phyloP scores from a whole-genome alignment of 2,888 invertebrate genomes.

The Macrophya alboannulata region DNA sequence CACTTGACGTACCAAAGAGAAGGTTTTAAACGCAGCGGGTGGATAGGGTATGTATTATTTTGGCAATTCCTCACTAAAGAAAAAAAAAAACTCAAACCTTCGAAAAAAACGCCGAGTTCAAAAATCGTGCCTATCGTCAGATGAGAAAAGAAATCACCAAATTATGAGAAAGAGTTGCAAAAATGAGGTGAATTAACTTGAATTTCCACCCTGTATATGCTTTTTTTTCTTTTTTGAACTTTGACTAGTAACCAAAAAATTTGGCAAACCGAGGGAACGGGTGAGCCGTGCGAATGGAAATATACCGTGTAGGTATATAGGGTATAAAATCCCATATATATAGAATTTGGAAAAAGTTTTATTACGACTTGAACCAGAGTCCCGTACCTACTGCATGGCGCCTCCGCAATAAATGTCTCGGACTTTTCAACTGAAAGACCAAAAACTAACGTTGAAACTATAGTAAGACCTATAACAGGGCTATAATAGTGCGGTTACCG shows the following conservation, averaged over 20 bases:
- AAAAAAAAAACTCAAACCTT: neutral
- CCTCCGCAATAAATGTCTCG: neutral
- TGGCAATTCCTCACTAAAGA: neutral
- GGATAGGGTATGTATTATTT: slow-evolving; percentile 6
- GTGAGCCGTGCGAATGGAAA: neutral
- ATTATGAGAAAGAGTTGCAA: neutral
- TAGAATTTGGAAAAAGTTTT: slow-evolving; percentile 16
- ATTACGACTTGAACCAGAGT: neutral
- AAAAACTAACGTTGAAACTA: slow-evolving; percentile 7
- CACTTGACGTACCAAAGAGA: slow-evolving; percentile 32
- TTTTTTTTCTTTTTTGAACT: neutral
- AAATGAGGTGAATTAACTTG: neutral
- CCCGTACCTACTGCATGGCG: neutral
- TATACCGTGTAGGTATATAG: neutral
- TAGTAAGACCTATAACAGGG: slow-evolving; percentile 11
- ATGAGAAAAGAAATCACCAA: neutral
- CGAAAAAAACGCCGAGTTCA: neutral
- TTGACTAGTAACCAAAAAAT: neutral
- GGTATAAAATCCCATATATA: neutral
- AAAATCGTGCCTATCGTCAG: neutral
- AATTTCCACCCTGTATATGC: neutral
- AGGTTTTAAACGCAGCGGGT: neutral
- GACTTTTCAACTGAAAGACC: slow-evolving; percentile 34
- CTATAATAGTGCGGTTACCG: slow-evolving; percentile 30
- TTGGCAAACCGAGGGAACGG: neutral